Conservation (phyloP, 2,888 invertebrate genomes). For the Aproaerema taeniolella region DNA sequence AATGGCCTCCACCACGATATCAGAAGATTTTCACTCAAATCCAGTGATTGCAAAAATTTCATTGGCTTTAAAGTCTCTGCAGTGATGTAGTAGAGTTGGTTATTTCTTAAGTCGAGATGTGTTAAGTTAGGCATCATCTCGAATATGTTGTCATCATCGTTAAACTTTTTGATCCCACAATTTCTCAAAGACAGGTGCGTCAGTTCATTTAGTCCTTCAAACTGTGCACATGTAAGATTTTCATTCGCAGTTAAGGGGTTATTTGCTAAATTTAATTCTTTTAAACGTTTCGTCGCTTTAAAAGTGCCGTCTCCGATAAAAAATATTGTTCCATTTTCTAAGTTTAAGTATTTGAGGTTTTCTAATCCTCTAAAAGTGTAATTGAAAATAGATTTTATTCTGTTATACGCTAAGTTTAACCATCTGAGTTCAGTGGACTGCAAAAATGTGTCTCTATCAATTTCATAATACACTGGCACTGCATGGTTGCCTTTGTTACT, state of each 20-base stretch:
- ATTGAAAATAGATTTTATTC: constrained; percentile 66
- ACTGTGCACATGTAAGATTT: constrained; percentile 54
- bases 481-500: constrained; percentile 59
- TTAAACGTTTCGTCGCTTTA: constrained; percentile 51
- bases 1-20: constrained; percentile 72
- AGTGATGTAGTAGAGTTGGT: constrained; percentile 60
- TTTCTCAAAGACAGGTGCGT: constrained; percentile 66
- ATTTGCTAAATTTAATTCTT: constrained; percentile 71
- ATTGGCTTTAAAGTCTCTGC: constrained; percentile 60
- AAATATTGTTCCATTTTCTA: constrained; percentile 73
- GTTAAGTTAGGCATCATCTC: constrained; percentile 66
- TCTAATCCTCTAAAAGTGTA: constrained; percentile 69
- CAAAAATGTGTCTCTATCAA: constrained; percentile 65
- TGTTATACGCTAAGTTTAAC: constrained; percentile 74
- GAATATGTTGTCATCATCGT: constrained; percentile 66
- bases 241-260: constrained; percentile 66
- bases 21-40: constrained; percentile 71
- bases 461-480: constrained; percentile 66
- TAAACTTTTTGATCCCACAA: constrained; percentile 63
- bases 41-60: constrained; percentile 55
- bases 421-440: constrained; percentile 62
- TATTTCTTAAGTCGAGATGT: constrained; percentile 67
- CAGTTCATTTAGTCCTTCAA: constrained; percentile 66
- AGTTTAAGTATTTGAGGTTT: constrained; percentile 61
- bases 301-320: constrained; percentile 68